These are phyloP conservation scores for Linnaemya tessellans DNA, from an alignment of 2,888 invertebrate genomes.

Conservation along the genomic window DNA sequence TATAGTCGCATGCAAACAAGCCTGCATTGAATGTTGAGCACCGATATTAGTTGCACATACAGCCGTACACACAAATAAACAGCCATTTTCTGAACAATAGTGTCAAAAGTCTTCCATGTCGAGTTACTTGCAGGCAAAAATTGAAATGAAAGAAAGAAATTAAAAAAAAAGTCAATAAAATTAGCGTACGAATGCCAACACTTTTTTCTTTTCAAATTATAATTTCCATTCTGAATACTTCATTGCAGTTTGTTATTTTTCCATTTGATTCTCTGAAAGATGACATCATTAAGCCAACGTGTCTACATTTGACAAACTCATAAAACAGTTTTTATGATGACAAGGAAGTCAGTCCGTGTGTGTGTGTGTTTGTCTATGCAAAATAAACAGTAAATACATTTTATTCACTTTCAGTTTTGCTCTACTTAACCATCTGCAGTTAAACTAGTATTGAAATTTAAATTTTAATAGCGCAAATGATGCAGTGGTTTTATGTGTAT, in stretches of 20 bases:
- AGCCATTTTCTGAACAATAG: slow-evolving; percentile 13
- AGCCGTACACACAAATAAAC: not conserved
- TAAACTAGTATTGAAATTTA: slow-evolving; percentile 33
- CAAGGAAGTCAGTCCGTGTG: not conserved
- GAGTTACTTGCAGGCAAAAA: not conserved
- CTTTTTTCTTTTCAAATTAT: slow-evolving; percentile 39
- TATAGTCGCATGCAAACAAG: not conserved
- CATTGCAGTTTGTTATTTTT: not conserved
- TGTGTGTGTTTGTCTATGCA: not conserved
- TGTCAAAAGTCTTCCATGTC: slow-evolving; percentile 10
- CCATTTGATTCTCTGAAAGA: not conserved
- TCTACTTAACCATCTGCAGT: slow-evolving; percentile 17
- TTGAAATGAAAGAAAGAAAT: slow-evolving; percentile 14
- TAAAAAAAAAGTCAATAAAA: slow-evolving; percentile 47
- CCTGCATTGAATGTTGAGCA: not conserved
- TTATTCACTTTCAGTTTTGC: slow-evolving; percentile 10
- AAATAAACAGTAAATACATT: slow-evolving; percentile 27
- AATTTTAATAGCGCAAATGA: slow-evolving; percentile 47
- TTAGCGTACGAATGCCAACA: slow-evolving; percentile 38
- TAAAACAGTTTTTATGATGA: not conserved
- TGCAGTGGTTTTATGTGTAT: slow-evolving; percentile 40
- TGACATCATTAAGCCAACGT: slow-evolving; percentile 43
- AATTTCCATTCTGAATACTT: slow-evolving; percentile 16
- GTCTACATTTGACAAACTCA: slow-evolving; percentile 4
- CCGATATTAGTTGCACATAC: not conserved